Conservation (phyloP, 2,113 vertebrate genomes). For the Spea bombifrons region DNA sequence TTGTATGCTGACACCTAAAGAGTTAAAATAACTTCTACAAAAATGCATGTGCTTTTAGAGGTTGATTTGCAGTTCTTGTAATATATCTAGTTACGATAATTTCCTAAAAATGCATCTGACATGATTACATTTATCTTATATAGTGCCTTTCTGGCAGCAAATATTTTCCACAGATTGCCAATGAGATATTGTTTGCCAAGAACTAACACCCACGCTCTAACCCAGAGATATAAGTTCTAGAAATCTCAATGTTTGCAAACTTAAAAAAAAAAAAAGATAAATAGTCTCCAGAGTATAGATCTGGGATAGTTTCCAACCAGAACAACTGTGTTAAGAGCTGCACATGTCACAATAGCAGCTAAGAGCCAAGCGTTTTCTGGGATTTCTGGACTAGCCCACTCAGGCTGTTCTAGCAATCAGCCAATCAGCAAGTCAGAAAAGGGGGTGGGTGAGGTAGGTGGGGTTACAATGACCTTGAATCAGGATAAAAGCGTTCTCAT, state of each 20-base stretch:
- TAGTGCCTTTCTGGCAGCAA: not conserved
- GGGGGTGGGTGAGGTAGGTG: slow-evolving; percentile 40
- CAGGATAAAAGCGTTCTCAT: slow-evolving; percentile 14
- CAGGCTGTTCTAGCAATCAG: not conserved
- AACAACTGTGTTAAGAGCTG: not conserved
- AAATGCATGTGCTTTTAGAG: no score
- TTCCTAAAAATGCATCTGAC: no score
- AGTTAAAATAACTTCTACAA: no score
- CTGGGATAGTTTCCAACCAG: slow-evolving; percentile 8
- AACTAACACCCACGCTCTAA: not conserved
- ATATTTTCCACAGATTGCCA: not conserved
- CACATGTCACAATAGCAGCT: slow-evolving; percentile 29
- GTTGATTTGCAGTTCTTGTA: no score
- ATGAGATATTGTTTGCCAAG: not conserved
- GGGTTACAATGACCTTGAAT: slow-evolving; percentile 42
- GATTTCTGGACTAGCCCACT: slow-evolving; percentile 24
- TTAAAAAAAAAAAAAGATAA: not conserved
- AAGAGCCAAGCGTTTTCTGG: slow-evolving; percentile 1
- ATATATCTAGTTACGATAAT: no score
- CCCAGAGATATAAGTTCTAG: not conserved
- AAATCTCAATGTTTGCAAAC: slow-evolving; percentile 3
- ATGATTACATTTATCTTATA: not conserved
- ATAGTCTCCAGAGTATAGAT: not conserved
- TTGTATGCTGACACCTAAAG: no score
- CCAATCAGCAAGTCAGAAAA: slow-evolving; percentile 33